Base-by-base conservation (phyloP, 2,797 vertebrate genomes). In the Sebastiscus tertius region DNA sequence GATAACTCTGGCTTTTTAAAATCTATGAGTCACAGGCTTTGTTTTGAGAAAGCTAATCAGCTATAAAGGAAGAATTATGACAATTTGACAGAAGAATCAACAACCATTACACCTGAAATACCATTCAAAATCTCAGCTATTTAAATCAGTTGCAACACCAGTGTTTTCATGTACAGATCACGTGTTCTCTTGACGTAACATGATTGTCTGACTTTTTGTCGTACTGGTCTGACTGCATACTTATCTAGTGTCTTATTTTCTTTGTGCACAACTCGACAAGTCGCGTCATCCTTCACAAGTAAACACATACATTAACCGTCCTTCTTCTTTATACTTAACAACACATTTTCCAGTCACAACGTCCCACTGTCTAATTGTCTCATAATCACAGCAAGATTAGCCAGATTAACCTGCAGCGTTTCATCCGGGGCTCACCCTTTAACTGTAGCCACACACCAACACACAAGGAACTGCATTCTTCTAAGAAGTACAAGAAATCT, bases 181-280 rank as follows among this genome's bases (percentile, higher is more conserved):
- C 2, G 22, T 27, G 20, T 66, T 65, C 26, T 68, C 12, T 63
- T 54, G 8, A 69, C 31, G 11, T 33, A 70, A 20, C 18, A n/a
- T 2, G 13, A 76, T 16, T 58, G 68, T 31, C 22, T 75, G 39
- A 56, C 42, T 71, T 75, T 75, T 42, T 24, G 82, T 87, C 77
- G 55, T 29, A 89, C 94, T 58, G 75, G 92, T 94, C 68, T 67
- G 81, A 88, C 93, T 78, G 59, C 92, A 92, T 95, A 65, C 39
- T 80, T 86, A 16, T 72, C 42, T 31, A 4, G 16, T 42, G 62
- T 67, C 39, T 79, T 61, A 39, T 78, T 18, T 59, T 76, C 62
- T 36, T 55, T 82, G 54, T 20, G 33, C 22, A 18, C 18, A 4
- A 60, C 56, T 46, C 8, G 2, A 72, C 36, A 82, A 20, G 4